Evolutionary conservation across 2,797 vertebrate species (phyloP), one percentile per base, ranked within the genome.

Genomic region (Cichlasoma orientale): DNA sequence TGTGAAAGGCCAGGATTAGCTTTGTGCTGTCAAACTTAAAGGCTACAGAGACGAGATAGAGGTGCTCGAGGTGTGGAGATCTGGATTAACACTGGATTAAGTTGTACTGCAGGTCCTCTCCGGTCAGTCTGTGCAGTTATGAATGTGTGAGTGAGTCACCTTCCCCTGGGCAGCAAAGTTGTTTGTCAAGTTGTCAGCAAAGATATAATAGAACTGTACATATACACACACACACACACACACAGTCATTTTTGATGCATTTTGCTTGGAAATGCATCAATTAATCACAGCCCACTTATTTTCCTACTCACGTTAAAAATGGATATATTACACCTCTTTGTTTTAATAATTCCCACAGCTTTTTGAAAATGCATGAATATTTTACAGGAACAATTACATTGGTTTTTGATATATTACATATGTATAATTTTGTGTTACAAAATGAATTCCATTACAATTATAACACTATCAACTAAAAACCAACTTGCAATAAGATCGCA

Each of bases 51-150:
- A 57, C 71, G 68, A 78, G 59, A 79, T 56, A 76, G 44, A 75
- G 70, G 75, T 19, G n/a, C 25, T 71, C 63, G 58, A 75, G 74
- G 82, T 75, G 82, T 75, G 44, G 74, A 78, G 29, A 19, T 85
- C 66, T 50, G 88, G 88, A 93, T 92, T 91, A 91, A 85, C 85
- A 80, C 80, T 85, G 90, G 89, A 90, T 92, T 92, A 91, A 87
- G 73, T 86, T 85, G 79, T 85, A 80, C 25, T 80, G 75, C 55
- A 72, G 82, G 82, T 88, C 77, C 29, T 79, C 74, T 12, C 16
- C 68, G 86, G 86, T 88, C 87, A 83, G 71, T 70, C 8, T 44
- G 74, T 33, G 33, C 56, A n/a, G 14, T 10, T 58, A 61, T 77
- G 61, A 54, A 56, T 41, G 57, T 72, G 59, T 82, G 72, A 75